phyloP scores from a whole-genome alignment of 2,113 vertebrate species.

The Calypte anna region DNA sequence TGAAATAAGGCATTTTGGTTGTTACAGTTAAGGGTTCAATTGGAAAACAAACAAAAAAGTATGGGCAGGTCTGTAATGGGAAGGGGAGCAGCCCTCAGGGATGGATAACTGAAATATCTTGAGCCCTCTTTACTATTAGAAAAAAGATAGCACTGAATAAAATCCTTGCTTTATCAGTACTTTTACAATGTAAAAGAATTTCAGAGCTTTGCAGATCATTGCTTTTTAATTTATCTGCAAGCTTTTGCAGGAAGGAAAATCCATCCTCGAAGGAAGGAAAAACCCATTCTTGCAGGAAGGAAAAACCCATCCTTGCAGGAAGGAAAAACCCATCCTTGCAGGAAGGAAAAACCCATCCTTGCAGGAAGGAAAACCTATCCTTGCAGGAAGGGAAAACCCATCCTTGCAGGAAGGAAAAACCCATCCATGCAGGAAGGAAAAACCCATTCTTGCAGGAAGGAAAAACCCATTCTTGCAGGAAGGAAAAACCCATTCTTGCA shows the following conservation, averaged over 20 bases:
- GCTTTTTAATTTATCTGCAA: not conserved
- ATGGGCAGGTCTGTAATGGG: not conserved
- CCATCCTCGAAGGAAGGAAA: not conserved
- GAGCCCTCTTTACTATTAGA: not conserved
- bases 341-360: not conserved
- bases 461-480: not conserved
- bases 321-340: not conserved
- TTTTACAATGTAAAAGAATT: not conserved
- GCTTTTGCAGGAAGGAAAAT: not conserved
- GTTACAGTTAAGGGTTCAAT: not conserved
- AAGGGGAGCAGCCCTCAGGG: not conserved
- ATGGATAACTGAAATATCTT: not conserved
- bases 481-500: not conserved
- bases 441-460: not conserved
- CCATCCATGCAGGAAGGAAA: not conserved
- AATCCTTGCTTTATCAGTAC: not conserved
- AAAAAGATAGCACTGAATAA: not conserved
- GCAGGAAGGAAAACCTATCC: not conserved
- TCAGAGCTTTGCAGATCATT: not conserved
- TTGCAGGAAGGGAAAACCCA: not conserved
- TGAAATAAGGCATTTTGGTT: not conserved
- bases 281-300: not conserved
- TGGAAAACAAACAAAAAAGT: not conserved
- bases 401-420: not conserved
- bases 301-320: not conserved